Evolutionary conservation across 2,888 invertebrate genomes (phyloP).

Genomic region (Platycheirus rosarum): DNA sequence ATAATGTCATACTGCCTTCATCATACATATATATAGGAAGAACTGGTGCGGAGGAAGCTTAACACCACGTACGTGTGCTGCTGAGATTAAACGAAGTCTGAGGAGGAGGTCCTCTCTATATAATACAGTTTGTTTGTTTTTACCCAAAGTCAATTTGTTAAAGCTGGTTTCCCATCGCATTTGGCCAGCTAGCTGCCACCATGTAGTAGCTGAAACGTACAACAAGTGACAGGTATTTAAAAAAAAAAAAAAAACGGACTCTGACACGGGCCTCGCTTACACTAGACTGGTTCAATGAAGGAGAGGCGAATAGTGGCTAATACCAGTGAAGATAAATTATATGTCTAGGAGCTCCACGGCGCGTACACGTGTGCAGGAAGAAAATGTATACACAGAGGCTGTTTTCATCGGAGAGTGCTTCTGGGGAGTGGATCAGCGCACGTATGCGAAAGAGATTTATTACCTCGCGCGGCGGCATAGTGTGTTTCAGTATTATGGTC

Average conservation of each 20-base stretch:
- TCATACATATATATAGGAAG: conserved; percentile 45
- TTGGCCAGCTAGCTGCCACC: conserved; percentile 3
- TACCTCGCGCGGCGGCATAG: conserved; percentile 47
- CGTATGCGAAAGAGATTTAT: conserved; percentile 74
- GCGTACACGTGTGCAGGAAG: conserved; percentile 63
- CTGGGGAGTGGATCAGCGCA: conserved; percentile 71
- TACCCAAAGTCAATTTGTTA: conserved; percentile 72
- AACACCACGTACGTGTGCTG: conserved; percentile 35
- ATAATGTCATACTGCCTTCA: conserved; percentile 75
- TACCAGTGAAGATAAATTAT: conserved; percentile 71
- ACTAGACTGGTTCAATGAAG: conserved; percentile 21
- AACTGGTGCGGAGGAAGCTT: conserved; percentile 49
- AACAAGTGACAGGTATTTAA: conserved; percentile 74
- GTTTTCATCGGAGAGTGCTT: conserved; percentile 51
- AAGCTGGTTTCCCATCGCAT: conserved; percentile 59
- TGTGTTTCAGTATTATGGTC: conserved; percentile 56
- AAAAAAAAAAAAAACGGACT: conserved; percentile 53
- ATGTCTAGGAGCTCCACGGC: conserved; percentile 64
- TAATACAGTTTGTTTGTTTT: conserved; percentile 67
- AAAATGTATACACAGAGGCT: conserved; percentile 49
- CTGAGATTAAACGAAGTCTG: conserved; percentile 45
- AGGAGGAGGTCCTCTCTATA: conserved; percentile 57
- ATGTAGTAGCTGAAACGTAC: conserved; percentile 65
- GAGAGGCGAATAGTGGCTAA: conserved; percentile 57
- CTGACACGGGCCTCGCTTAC: conserved; percentile 70